These are phyloP conservation scores for Toxonevra muliebris DNA, from an alignment of 2,888 invertebrate genomes.

Conservation along the genomic window DNA sequence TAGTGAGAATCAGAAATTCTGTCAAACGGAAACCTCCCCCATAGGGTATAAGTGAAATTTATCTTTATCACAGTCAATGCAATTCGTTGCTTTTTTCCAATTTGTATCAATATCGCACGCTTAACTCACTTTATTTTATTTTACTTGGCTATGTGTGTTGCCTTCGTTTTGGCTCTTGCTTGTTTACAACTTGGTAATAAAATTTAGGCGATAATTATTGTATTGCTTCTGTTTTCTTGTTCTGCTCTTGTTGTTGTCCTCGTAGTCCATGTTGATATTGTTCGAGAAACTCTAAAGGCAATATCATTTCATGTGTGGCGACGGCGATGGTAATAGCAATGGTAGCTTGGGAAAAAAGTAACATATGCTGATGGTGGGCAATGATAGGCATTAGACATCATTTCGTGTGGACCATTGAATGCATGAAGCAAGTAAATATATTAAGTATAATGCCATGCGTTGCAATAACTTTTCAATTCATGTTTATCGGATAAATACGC, in stretches of 20 bases:
- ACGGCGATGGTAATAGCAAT: neutral
- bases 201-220: conserved; percentile 33
- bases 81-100: neutral
- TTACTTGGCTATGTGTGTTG: neutral
- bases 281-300: conserved; percentile 11
- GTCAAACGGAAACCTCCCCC: neutral
- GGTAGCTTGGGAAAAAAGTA: neutral
- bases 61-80: conserved; percentile 18
- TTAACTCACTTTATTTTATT: neutral
- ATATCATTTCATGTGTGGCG: neutral
- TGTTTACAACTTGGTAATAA: conserved; percentile 29
- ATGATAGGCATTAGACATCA: neutral
- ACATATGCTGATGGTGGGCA: neutral
- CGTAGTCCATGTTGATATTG: neutral
- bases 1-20: neutral
- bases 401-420: neutral
- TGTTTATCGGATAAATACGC: conserved; percentile 37
- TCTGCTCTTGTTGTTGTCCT: conserved; percentile 14
- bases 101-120: conserved; percentile 19
- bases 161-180: neutral
- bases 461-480: conserved; percentile 38
- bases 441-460: conserved; percentile 33
- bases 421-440: conserved; percentile 2
- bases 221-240: conserved; percentile 11
- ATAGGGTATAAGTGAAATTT: conserved; percentile 25